Evolutionary conservation across 2,888 invertebrate genomes (phyloP).

Genomic region (Cephalotes varians): DNA sequence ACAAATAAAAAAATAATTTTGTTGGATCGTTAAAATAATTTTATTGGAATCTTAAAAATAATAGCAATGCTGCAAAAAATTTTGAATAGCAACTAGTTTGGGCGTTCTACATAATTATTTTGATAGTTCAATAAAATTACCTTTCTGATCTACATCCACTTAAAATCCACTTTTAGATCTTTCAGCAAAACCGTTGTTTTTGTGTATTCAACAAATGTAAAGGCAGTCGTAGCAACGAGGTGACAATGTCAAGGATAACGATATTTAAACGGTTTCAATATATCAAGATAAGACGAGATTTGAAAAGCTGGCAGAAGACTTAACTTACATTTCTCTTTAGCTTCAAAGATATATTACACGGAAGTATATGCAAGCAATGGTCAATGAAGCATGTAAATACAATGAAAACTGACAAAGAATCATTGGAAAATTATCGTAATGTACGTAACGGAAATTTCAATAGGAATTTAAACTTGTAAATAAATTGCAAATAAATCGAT

Average conservation of each 20-base stretch:
- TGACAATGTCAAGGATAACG: constrained; percentile 70
- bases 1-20: no score
- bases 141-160: no score
- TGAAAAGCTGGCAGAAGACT: constrained; percentile 53
- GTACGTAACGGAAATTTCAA: constrained; percentile 52
- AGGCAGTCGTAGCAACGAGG: constrained; percentile 53
- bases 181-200: no score
- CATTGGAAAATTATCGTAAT: constrained; percentile 28
- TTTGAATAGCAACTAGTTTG: no score
- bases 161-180: no score
- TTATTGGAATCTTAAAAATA: no score
- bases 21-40: no score
- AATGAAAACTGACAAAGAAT: constrained; percentile 27
- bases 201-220: constrained; percentile 32
- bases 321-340: constrained; percentile 50
- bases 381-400: background rate
- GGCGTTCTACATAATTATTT: no score
- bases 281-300: constrained; percentile 63
- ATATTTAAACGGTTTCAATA: constrained; percentile 69
- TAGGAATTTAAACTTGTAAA: no score
- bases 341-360: background rate
- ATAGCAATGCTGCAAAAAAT: no score
- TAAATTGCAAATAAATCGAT: constrained; percentile 25
- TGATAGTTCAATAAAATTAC: no score
- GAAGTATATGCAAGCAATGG: background rate